Evolutionary conservation across 2,888 invertebrate species (phyloP), one percentile per base, ranked within the genome.

Genomic region (Gryllus longicercus): DNA sequence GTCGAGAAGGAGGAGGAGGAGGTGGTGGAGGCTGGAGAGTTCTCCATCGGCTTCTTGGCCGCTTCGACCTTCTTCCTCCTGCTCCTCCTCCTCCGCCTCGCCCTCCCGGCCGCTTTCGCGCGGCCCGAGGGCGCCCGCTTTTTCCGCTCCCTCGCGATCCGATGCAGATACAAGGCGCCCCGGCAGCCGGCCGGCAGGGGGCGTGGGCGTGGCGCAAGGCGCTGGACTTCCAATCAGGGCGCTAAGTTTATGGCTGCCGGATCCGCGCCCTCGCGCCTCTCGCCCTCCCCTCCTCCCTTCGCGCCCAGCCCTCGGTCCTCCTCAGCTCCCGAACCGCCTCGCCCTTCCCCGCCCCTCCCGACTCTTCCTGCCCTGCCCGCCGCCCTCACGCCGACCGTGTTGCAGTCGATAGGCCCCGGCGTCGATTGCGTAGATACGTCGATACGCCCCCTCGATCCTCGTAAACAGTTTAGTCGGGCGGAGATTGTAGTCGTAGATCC

Each of bases 211-310:
- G 38, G 38, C 38, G 38, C 38, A n/a, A 63, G 63, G 63, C 63
- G 63, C 16, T 10, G n/a, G 63, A n/a, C 63, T 16, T 63, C 63
- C 63, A 63, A 63, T 63, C 63, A 63, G 63, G n/a, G 63, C 16
- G 63, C 63, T 63, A 63, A 63, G 63, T 63, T 63, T 63, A 63
- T 63, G 63, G 63, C 63, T n/a, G n/a, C 63, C 63, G n/a, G n/a
- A 14, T n/a, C 14, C 63, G 14, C 63, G 63, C 16, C 63, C 63
- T 63, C 63, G 63, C n/a, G 16, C 14, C 12, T 18, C n/a, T 10
- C 63, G 16, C 63, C 63, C 63, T 63, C n/a, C 2, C 63, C 63
- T 11, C 14, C 63, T 5, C n/a, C 63, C 14, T 14, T 10, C 38
- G 1, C 0, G 4, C 14, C 63, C 5, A 1, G 63, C 63, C 63